phyloP scores from a whole-genome alignment of 1,140 invertebrate species.

The Temnothorax nylanderi region DNA sequence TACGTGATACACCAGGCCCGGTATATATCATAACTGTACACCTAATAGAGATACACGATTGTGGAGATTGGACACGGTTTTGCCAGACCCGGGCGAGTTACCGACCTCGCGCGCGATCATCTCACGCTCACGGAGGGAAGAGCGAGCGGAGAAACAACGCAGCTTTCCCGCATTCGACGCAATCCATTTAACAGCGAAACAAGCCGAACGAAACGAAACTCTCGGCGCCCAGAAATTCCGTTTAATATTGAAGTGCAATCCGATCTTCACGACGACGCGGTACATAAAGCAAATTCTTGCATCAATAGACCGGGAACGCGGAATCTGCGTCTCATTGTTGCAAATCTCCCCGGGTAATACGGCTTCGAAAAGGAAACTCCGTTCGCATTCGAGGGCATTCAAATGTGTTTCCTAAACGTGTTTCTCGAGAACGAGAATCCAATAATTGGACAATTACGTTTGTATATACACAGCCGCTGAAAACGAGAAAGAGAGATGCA shows the following conservation, averaged over 20 bases:
- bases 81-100: slow-evolving; percentile 43
- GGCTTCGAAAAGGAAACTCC: neutral
- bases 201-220: slow-evolving; percentile 15
- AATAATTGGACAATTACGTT: neutral
- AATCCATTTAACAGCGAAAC: slow-evolving; percentile 44
- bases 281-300: slow-evolving; percentile 43
- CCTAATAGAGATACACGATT: slow-evolving; percentile 56
- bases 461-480: neutral
- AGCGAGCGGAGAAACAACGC: neutral
- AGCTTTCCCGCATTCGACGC: slow-evolving; percentile 39
- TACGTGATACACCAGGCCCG: slow-evolving; percentile 10
- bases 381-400: neutral
- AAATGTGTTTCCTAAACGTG: neutral
- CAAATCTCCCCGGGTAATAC: neutral
- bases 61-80: slow-evolving; percentile 61
- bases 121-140: slow-evolving; percentile 6
- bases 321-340: slow-evolving; percentile 5
- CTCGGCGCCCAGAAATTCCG: neutral
- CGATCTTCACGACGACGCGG: slow-evolving; percentile 18
- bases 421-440: neutral
- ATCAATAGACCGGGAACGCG: slow-evolving; percentile 8
- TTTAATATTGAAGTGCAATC: neutral
- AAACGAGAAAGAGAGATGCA: neutral
- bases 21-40: slow-evolving; percentile 52
- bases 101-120: slow-evolving; percentile 24